Evolutionary conservation across 2,797 vertebrate species (phyloP), one percentile per base, ranked within the genome.

Genomic region (Brachymystax lenok): DNA sequence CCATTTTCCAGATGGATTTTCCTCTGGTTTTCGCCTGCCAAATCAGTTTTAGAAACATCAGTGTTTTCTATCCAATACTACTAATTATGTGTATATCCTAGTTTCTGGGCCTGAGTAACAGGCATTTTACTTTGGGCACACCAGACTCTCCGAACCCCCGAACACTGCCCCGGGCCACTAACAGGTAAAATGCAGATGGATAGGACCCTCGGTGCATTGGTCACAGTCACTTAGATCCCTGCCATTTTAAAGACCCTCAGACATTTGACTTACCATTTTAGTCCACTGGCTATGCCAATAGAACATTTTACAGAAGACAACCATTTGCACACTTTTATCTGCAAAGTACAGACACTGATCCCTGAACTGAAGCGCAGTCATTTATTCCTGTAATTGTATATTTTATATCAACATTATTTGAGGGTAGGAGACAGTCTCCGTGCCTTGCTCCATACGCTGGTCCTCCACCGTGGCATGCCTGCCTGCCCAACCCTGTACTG

Each of bases 401-500:
- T 19, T 19, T 5, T 19, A 56, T 19, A 59, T 4, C 52, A 54
- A 19, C 19, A 61, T 61, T 21, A 21, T 21, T 21, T 61, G 56
- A n/a, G 56, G 19, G 56, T 7, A 61, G n/a, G 7, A 24, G 56
- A 56, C 52, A 5, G 21, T 63, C 27, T 46, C 16, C 46, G 56
- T 27, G 24, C 59, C 24, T 17, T 52, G 56, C 61, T 61, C 67
- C 67, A 14, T 5, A 69, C 19, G 16, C 67, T 14, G 8, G 3
- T 50, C 46, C 17, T 35, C 14, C 50, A 12, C 40, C 5, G 21
- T 27, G 51, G 68, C 68, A 50, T 35, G 56, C 56, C 56, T 3
- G 69, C 69, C 69, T 51, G 69, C 17, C 50, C 40, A 68, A 71
- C 61, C 54, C 50, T 33, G 70, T 76, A 51, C 21, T 46, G 46